A percentile compares a stretch with the other conserved stretches of the same genome.
phyloP scores from a whole-genome alignment of 2,888 invertebrate species.

The Ochropleura plecta region DNA sequence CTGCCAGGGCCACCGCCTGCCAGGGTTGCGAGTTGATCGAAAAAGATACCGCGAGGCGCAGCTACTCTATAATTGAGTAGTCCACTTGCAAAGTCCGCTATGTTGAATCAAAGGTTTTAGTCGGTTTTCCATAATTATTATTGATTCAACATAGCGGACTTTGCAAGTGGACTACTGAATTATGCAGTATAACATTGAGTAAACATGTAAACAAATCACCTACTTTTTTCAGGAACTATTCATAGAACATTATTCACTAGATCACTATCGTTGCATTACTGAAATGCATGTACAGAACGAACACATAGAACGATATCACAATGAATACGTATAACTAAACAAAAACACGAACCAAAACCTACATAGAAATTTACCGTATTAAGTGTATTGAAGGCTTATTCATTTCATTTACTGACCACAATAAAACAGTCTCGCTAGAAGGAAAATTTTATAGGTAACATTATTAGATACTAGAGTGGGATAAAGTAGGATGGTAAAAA shows the following conservation, averaged over 20 bases:
- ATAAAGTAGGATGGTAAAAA: no score
- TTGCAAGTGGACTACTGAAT: no score
- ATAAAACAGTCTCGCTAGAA: not conserved
- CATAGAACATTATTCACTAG: slow-evolving; percentile 16
- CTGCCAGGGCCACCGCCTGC: no score
- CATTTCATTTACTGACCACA: not conserved
- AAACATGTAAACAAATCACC: not conserved
- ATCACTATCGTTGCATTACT: slow-evolving; percentile 28
- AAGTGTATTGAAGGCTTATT: not conserved
- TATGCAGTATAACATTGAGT: not conserved
- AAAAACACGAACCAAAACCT: not conserved
- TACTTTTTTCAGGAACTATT: slow-evolving; percentile 2
- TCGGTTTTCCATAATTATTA: no score
- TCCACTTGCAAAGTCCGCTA: no score
- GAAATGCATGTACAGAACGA: slow-evolving; percentile 19
- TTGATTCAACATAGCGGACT: no score
- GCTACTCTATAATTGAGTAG: no score
- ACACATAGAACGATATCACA: slow-evolving; percentile 6
- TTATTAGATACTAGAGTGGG: no score
- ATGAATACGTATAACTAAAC: slow-evolving; percentile 11
- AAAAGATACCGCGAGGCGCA: no score
- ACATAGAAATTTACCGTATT: not conserved
- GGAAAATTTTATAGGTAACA: not conserved
- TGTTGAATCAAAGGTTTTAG: no score
- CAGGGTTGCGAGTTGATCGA: no score